Evolutionary conservation across 2,888 invertebrate species (phyloP), one percentile per base, ranked within the genome.

Genomic region (Acanthosepion esculentum): DNA sequence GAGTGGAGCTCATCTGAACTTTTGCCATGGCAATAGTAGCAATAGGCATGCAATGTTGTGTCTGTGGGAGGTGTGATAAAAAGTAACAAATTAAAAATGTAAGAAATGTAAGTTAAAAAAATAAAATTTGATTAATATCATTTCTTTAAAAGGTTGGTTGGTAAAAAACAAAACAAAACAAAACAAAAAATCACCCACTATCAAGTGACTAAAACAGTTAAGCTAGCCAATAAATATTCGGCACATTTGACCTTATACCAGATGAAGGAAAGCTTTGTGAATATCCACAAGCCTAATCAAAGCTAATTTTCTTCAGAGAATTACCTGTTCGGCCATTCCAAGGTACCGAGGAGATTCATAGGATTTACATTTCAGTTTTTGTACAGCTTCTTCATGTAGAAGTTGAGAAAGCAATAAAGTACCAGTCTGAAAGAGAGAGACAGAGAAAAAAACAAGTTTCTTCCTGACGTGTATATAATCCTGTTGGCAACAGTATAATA

Each of bases 321-420:
- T 92, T 95, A 97, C 97, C 96, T 96, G 97, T 96, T 97, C 97
- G 59, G 97, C 96, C 95, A 97, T 96, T 92, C 97, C 97, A 23
- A 97, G 96, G 94, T 97, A 97, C 94, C 97, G 95, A 29, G 97
- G 96, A 29, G 97, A 98, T 95, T 98, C 98, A 96, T 98, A 98
- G 0, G 98, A 98, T 95, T 98, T 98, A 96, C 99, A 98, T 97
- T 99, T 99, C 95, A 99, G 98, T 96, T 98, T 98, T 94, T 98
- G 97, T 29, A 99, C 98, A 20, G 98, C 98, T 96, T 98, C 98
- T 96, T 98, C 98, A 97, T 99, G 99, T 95, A 99, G 98, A 97
- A 98, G 98, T 97, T 99, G 99, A 93, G 98, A 98, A 92, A 99
- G 98, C 94, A 99, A 97, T 95, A 99, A 98, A 95, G 98, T 98